phyloP scores from a whole-genome alignment of 2,888 invertebrate species.

The Catocala fraxini region DNA sequence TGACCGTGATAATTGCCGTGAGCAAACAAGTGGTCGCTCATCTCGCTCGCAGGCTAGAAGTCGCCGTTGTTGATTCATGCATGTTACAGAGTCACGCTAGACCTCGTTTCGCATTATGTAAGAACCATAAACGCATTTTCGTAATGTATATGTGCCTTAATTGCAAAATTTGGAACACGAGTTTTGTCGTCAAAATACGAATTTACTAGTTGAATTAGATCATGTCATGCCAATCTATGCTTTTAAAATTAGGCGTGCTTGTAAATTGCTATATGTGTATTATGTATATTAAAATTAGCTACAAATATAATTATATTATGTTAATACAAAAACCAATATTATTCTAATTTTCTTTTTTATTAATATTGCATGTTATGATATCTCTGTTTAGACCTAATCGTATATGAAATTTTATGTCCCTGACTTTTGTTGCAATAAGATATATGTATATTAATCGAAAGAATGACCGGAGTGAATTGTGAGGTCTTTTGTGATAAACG shows the following conservation, averaged over 20 bases:
- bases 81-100: constrained; percentile 42
- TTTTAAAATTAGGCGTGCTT: too few relatives aligned
- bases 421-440: constrained; percentile 2
- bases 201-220: constrained; percentile 6
- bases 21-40: constrained; percentile 9
- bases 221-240: neutral
- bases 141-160: constrained; percentile 47
- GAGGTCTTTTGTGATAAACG: neutral
- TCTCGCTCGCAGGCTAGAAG: constrained; percentile 10
- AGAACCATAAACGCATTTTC: constrained; percentile 50
- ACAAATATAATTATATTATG: too few relatives aligned
- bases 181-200: constrained; percentile 26
- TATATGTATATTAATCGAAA: neutral
- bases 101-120: constrained; percentile 51
- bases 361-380: too few relatives aligned
- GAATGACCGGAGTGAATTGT: constrained; percentile 10
- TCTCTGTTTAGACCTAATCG: too few relatives aligned
- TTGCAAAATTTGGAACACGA: constrained; percentile 51
- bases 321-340: too few relatives aligned
- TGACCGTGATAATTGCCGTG: constrained; percentile 11
- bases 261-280: too few relatives aligned
- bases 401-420: too few relatives aligned
- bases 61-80: constrained; percentile 31
- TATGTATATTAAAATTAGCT: too few relatives aligned
- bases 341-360: too few relatives aligned